Evolutionary conservation across 2,888 invertebrate genomes (phyloP), one percentile per base, ranked within the genome.

Genomic region (Diarsia brunnea): DNA sequence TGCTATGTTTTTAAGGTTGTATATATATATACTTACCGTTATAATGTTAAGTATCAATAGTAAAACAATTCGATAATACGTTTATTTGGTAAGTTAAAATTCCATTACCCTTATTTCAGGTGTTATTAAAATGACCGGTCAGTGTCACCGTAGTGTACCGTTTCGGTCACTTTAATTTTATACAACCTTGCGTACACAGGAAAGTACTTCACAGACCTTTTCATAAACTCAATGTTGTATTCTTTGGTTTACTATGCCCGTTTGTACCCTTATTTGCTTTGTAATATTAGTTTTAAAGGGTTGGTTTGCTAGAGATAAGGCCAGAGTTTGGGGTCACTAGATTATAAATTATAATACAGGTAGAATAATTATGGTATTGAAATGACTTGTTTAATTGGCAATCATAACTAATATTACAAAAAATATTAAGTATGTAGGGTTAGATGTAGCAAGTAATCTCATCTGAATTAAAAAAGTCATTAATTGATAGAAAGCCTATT

Each of bases 181-280:
- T 38, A 75, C 67, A 67, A 75, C 58, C 58, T 47, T 68, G 55
- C 11, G 64, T 27, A 64, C 63, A 69, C 66, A 82, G 47, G 27
- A n/a, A 60, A 43, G 16, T 69, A 47, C 24, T 69, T 51, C 19
- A 66, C 31, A 24, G n/a, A 21, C 66, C 49, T 84, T 84, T 75
- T 82, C 49, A 21, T 16, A 61, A 14, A n/a, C 45, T 68, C 55
- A 69, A 75, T 78, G n/a, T 75, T 75, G 31, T 80, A 60, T 67
- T 67, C 19, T 5, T 61, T 75, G 45, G 49, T 51, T 51, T 58
- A 78, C 21, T 72, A 49, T 58, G 27, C 16, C 53, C 27, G 49
- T 71, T 82, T 78, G 47, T 51, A 38, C 53, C 21, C 63, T 71
- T 72, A 69, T 79, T 84, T 82, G 51, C 4, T 68, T 84, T 68